These are phyloP conservation scores for Laspeyria flexula DNA, from an alignment of 2,888 invertebrate species.

Conservation along the genomic window DNA sequence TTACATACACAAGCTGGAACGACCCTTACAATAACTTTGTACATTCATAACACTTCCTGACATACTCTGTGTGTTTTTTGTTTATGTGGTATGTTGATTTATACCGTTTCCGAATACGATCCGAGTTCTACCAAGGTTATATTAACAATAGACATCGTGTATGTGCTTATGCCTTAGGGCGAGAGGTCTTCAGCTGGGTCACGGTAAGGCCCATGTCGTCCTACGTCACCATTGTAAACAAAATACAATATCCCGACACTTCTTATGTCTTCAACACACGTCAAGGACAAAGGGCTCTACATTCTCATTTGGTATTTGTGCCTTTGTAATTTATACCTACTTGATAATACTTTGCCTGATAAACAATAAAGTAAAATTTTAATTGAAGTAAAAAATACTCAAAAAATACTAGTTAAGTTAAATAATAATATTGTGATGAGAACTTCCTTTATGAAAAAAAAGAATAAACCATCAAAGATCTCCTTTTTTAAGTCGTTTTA, in stretches of 20 bases:
- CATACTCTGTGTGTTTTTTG: background rate
- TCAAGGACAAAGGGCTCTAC: background rate
- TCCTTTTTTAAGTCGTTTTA: too few species aligned
- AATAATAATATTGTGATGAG: too few species aligned
- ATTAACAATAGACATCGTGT: background rate
- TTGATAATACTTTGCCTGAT: background rate
- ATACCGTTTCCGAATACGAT: background rate
- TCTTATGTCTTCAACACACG: background rate
- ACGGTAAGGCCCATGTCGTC: background rate
- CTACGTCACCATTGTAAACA: background rate
- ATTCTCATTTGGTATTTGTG: background rate
- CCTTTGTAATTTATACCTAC: background rate
- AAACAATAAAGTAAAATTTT: background rate
- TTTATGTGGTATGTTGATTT: background rate
- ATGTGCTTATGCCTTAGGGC: background rate
- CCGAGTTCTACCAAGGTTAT: background rate
- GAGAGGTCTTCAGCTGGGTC: background rate
- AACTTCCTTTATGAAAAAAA: too few species aligned
- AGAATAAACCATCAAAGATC: too few species aligned
- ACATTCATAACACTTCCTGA: too few species aligned
- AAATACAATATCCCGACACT: background rate
- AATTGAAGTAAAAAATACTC: too few species aligned
- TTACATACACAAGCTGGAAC: too few species aligned
- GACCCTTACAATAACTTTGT: too few species aligned
- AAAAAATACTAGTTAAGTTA: too few species aligned